phyloP scores from a whole-genome alignment of 2,113 vertebrate genomes.

The Colius striatus region DNA sequence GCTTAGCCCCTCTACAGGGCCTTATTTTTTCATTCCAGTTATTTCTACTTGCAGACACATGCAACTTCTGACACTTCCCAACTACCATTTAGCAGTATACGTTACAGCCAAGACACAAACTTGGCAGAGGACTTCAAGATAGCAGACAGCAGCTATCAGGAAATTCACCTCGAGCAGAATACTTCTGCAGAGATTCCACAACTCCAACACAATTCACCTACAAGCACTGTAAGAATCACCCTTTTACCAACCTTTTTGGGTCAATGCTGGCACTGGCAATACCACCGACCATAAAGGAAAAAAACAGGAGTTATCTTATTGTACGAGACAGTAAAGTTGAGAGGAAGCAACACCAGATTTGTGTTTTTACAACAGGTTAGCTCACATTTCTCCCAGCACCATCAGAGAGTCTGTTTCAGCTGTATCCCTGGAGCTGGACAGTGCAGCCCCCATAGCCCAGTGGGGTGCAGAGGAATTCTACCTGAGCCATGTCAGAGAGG shows the following conservation, averaged over 20 bases:
- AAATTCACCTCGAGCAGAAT: neutral
- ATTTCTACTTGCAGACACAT: neutral
- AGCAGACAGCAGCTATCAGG: neutral
- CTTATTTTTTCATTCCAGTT: neutral
- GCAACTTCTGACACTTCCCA: neutral
- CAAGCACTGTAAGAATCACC: neutral
- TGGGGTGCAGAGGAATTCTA: fast-evolving
- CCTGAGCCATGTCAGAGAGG: fast-evolving
- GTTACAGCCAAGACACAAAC: fast-evolving
- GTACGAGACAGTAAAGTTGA: fast-evolving
- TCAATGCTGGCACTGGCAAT: neutral
- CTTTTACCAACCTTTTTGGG: neutral
- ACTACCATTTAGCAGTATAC: neutral
- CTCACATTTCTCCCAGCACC: neutral
- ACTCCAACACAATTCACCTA: fast-evolving
- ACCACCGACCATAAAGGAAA: neutral
- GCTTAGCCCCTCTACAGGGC: neutral
- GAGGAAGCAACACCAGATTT: neutral
- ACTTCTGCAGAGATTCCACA: fast-evolving
- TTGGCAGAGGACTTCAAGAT: fast-evolving
- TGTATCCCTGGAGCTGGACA: fast-evolving
- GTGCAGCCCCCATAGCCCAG: neutral
- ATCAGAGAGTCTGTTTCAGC: fast-evolving
- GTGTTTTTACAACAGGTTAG: neutral
- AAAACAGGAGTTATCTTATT: fast-evolving